These are phyloP conservation scores for Trissolcus basalis DNA, from an alignment of 1,140 invertebrate species.

Conservation along the genomic window DNA sequence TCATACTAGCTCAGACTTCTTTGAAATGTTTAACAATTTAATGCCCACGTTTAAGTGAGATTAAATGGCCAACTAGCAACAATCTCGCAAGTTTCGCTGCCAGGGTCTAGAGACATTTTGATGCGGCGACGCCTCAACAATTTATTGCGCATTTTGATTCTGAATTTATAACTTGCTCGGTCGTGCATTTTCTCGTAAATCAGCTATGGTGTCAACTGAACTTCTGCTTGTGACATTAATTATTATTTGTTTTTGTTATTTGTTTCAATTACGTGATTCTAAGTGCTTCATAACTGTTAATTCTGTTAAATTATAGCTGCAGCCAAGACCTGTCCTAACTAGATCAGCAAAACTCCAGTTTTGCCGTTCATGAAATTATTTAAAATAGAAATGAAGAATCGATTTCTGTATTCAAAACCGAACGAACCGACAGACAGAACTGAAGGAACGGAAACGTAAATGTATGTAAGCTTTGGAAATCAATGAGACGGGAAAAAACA, in stretches of 20 bases:
- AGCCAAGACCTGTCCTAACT: background rate
- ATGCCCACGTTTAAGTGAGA: too few relatives aligned
- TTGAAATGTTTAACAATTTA: too few relatives aligned
- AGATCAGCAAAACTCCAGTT: too few relatives aligned
- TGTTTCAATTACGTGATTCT: background rate
- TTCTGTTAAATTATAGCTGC: background rate
- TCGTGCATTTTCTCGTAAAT: conserved; percentile 45
- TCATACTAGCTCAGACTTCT: too few relatives aligned
- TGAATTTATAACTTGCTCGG: conserved; percentile 57
- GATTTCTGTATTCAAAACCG: too few relatives aligned
- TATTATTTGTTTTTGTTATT: conserved; percentile 27
- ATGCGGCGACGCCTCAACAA: conserved; percentile 43
- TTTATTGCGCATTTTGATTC: conserved; percentile 57
- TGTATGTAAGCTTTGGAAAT: conserved; percentile 29
- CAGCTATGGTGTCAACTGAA: conserved; percentile 33
- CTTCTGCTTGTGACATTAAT: conserved; percentile 29
- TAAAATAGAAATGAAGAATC: too few relatives aligned
- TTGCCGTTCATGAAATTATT: too few relatives aligned
- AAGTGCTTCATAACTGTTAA: too few relatives aligned
- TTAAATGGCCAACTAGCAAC: conserved; percentile 48
- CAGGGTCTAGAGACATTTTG: conserved; percentile 44
- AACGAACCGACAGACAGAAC: too few relatives aligned
- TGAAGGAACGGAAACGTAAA: conserved; percentile 13
- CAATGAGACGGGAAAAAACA: conserved; percentile 26
- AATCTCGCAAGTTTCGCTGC: too few relatives aligned